Conservation (phyloP, 2,888 invertebrate genomes). For the Brenthis daphne region DNA sequence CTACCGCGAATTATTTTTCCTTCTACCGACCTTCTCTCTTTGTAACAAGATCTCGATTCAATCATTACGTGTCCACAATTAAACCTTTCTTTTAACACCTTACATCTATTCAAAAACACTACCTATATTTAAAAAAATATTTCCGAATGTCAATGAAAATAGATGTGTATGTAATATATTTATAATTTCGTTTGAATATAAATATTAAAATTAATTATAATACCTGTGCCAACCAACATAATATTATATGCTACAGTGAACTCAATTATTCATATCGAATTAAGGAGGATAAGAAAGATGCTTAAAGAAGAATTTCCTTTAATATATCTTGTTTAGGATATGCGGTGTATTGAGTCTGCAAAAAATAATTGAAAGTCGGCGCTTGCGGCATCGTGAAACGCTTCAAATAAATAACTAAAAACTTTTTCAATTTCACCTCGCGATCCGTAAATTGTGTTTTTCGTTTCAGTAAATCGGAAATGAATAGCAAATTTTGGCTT, state of each 20-base stretch:
- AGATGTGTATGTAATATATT: too few relatives aligned
- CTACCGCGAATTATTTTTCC: too few relatives aligned
- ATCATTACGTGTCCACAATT: too few relatives aligned
- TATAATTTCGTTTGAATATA: too few relatives aligned
- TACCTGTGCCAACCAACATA: too few relatives aligned
- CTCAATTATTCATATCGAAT: conserved; percentile 16
- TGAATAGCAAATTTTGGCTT: conserved; percentile 74
- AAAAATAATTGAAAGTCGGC: conserved; percentile 67
- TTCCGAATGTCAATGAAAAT: too few relatives aligned
- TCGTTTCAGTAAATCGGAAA: conserved; percentile 77
- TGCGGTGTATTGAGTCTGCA: conserved; percentile 53
- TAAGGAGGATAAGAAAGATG: conserved; percentile 5
- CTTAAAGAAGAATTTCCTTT: conserved; percentile 17
- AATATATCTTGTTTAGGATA: conserved; percentile 24
- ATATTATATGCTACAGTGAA: not conserved
- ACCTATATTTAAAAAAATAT: too few relatives aligned
- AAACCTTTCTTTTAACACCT: too few relatives aligned
- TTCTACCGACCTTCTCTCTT: too few relatives aligned
- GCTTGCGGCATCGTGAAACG: conserved; percentile 62
- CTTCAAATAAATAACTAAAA: conserved; percentile 78
- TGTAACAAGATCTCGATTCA: too few relatives aligned
- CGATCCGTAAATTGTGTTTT: conserved; percentile 78
- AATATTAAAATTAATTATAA: too few relatives aligned
- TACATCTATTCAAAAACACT: too few relatives aligned
- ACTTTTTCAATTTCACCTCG: conserved; percentile 79